Evolutionary conservation across 1,140 invertebrate genomes (phyloP), one percentile per base, ranked within the genome.

Genomic region (Drosophila cardini): DNA sequence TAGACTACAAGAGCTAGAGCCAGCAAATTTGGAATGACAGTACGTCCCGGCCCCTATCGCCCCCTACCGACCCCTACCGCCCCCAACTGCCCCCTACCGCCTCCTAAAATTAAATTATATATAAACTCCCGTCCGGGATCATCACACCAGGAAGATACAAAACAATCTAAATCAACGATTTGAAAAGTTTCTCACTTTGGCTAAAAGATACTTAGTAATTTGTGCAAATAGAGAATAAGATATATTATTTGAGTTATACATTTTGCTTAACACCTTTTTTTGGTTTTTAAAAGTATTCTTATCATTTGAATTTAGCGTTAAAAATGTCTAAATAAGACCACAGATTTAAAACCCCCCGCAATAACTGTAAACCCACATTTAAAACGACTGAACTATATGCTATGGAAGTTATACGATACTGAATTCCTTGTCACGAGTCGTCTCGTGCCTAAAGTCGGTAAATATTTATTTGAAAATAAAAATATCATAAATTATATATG

Each of bases 401-500:
- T 53, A 61, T 67, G 62, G 36, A 65, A 72, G 70, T 65, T 72
- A 65, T 63, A 67, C 18, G 53, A 72, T 67, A 48, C 30, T 7
- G 53, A 52, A 72, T 53, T 68, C 63, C 63, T 38, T 45, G 18
- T 72, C 70, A 72, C 70, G 70, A 72, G 70, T 72, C 70, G 40
- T 26, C 71, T 73, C 71, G 71, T 69, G 71, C 46, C 55, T 72
- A 72, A 72, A 72, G 62, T 73, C 71, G 18, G 71, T 53, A 73
- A 73, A 73, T 69, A 73, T 73, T 73, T 69, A 42, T 13, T 10
- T 18, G 40, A 60, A 46, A 18, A 52, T n/a, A 58, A 26, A 26
- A 40, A 56, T 38, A 48, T 69, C 64, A 61, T 73, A 73, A 73
- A 73, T 73, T 73, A 73, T 73, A 73, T 73, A 73, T 73, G 71